Base-by-base conservation (phyloP, 2,797 vertebrate species). In the Mallotus villosus region DNA sequence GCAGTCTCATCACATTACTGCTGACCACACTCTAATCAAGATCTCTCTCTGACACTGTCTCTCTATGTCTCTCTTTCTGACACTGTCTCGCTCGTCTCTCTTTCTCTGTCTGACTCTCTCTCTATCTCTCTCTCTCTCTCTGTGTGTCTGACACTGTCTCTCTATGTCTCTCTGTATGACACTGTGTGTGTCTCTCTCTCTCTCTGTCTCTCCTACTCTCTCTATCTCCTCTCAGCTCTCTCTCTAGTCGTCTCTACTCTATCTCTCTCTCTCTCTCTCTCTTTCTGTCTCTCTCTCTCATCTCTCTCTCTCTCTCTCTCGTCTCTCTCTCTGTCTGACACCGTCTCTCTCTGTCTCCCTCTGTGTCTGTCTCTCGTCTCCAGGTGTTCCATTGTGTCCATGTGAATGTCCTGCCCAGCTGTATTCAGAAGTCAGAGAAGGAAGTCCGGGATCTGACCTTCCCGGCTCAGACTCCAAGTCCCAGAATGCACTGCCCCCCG, bases 311-410 rank as follows among this genome's bases (percentile, higher is more conserved):
- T 72, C 14, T 66, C 25, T 27, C 32, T 25, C 32, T 66, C 24
- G n/a, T 17, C 17, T 24, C 27, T 64, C 21, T 51, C 53, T 66
- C 16, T 37, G 12, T 41, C 24, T 37, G 4, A 6, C 16, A 27
- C 27, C 62, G 25, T 21, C 27, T 32, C 16, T 37, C 21, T 41
- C 24, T 37, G 4, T 11, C 16, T 37, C 27, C 62, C 34, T 21
- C 27, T 32, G 17, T 64, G n/a, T 51, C 53, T 66, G 4, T 37
- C n/a, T 41, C 25, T 41, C 11, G 9, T 11, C 21, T 71, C 5
- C 75, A 96, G 95, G 95, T 96, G 51, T 96, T 96, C 84, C 95
- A 96, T 84, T 96, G 95, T 68, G 95, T 96, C 62, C 94, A 96
- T 86, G 95, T 96, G 95, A 96, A 77, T 95, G 95, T 74, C 95